phyloP scores from a whole-genome alignment of 2,113 vertebrate species.

The Rhombomys opimus region DNA sequence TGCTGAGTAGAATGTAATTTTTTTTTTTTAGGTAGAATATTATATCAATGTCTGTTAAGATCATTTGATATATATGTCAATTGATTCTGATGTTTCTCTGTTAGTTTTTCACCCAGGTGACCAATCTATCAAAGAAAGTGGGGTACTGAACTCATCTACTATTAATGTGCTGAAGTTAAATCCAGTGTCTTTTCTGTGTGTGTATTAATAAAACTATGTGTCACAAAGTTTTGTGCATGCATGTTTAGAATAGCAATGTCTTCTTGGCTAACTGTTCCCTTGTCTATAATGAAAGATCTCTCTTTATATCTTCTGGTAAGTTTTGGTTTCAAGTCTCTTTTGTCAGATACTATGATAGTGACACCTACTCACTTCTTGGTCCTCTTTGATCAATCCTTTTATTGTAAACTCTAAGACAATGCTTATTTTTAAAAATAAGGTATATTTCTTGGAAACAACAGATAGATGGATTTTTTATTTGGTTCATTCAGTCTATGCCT shows the following conservation, averaged over 20 bases:
- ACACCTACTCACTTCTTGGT: not conserved
- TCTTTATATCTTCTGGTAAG: not conserved
- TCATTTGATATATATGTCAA: not conserved
- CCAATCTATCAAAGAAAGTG: not conserved
- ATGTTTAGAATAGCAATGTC: not conserved
- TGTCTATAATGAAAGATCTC: not conserved
- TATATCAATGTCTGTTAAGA: not conserved
- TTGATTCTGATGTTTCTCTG: not conserved
- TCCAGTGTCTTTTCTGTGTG: not conserved
- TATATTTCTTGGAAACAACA: not conserved
- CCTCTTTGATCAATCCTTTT: not conserved
- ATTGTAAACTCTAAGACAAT: not conserved
- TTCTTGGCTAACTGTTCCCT: not conserved
- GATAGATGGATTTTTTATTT: not conserved
- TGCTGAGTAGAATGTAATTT: not conserved
- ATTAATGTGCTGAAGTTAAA: not conserved
- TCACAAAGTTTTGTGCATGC: not conserved
- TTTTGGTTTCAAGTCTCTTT: not conserved
- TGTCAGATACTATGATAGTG: not conserved
- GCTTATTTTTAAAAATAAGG: not conserved
- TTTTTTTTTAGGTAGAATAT: not conserved
- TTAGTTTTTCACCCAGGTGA: not conserved
- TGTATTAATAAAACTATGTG: not conserved
- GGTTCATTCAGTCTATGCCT: not conserved
- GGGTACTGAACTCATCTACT: not conserved